These are phyloP conservation scores for Mus spretus DNA, from an alignment of 2,797 vertebrate genomes.

Conservation along the genomic window DNA sequence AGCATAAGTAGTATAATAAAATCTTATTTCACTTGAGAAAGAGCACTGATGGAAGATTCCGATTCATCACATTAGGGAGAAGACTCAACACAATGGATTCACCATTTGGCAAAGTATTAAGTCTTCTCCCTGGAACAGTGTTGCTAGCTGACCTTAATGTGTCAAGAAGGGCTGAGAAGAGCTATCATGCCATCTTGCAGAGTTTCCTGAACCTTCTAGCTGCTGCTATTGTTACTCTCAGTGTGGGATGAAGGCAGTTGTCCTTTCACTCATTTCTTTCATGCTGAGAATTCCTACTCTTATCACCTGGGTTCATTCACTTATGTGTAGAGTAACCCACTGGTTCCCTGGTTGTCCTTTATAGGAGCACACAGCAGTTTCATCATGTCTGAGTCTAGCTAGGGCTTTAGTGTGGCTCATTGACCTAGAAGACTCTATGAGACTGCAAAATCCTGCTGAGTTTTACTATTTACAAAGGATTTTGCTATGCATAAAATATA, in stretches of 20 bases:
- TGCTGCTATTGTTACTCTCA: background rate
- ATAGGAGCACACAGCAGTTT: background rate
- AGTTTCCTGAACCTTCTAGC: slow-evolving; percentile 1
- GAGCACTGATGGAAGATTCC: slow-evolving; percentile 61
- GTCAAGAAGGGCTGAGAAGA: slow-evolving; percentile 53
- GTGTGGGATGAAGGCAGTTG: background rate
- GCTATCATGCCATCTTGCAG: background rate
- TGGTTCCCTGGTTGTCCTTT: background rate
- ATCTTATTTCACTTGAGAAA: slow-evolving; percentile 39
- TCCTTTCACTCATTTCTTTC: slow-evolving; percentile 27
- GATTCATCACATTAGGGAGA: slow-evolving; percentile 66
- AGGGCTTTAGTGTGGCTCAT: background rate
- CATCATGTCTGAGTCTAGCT: background rate
- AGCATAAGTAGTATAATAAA: slow-evolving; percentile 15
- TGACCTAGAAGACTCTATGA: background rate
- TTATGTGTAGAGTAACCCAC: background rate
- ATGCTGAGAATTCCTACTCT: background rate
- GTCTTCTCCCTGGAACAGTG: slow-evolving; percentile 47
- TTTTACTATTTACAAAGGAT: slow-evolving; percentile 36
- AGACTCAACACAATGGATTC: slow-evolving; percentile 76
- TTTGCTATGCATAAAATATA: slow-evolving; percentile 28
- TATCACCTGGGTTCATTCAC: background rate
- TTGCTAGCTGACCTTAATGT: slow-evolving; percentile 61
- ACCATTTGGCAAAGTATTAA: slow-evolving; percentile 78
- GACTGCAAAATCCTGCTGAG: background rate